Base-by-base conservation (phyloP, 2,113 vertebrate species). In the Mixornis gularis region DNA sequence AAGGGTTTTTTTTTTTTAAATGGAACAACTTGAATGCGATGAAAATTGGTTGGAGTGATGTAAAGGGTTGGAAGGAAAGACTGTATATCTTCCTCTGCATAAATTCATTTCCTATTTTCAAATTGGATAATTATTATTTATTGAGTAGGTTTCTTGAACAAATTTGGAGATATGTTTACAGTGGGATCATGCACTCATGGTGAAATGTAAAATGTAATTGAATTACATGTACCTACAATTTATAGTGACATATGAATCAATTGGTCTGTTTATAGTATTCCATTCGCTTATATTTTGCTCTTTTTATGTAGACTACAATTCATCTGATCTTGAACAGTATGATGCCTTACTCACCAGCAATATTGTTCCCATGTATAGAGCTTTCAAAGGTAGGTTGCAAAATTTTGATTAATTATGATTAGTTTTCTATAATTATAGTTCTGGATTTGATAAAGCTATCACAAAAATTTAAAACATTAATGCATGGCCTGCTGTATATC, bases 321-420 rank as follows among this genome's bases (percentile, higher is more conserved):
- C 48, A 41, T 97, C 97, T 40, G 90, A 2, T 19, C 19, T 96
- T 24, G 97, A 97, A 85, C 98, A 98, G 88, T 98, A 97, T 63
- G 99, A 99, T 66, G 98, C 98, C 52, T 96, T 99, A 73, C 96
- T 98, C 58, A 98, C 97, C 79, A 99, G 98, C 93, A 99, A 99
- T 58, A 96, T 99, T 60, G 98, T 98, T 56, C 99, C 99, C 11
- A 98, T 99, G 98, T 99, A 98, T 90, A 79, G 66, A 8, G 97
- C 95, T 82, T 99, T 99, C 77, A 97, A 95, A 96, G 98, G 99
- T 99, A 96, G 97, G 98, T 97, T 74, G 44, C 58, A 83, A 81
- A 65, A 32, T 71, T 87, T 69, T 85, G 12, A 66, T 83, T 49
- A 44, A 26, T 78, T 62, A 49, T 64, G 6, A 46, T 65, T 71